phyloP scores from a whole-genome alignment of 2,888 invertebrate genomes.

The Altica lythri region DNA sequence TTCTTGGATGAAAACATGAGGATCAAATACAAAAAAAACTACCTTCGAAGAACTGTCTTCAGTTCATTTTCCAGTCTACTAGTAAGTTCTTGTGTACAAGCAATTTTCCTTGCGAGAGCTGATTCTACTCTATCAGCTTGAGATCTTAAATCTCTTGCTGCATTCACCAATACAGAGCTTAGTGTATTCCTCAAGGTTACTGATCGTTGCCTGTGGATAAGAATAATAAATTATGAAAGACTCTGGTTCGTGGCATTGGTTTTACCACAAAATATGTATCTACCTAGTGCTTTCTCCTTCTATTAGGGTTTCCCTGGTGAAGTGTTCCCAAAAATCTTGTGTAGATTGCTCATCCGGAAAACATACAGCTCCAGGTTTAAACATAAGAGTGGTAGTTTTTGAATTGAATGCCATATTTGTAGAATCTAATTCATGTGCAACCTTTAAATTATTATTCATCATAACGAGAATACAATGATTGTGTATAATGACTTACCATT shows the following conservation, averaged over 20 bases:
- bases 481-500: conserved; percentile 74
- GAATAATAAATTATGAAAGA: not conserved
- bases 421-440: conserved; percentile 63
- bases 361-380: conserved; percentile 79
- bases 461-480: too few relatives aligned
- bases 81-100: conserved; percentile 76
- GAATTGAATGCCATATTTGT: conserved; percentile 71
- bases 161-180: conserved; percentile 74
- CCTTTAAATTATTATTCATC: not conserved
- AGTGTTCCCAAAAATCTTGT: conserved; percentile 84
- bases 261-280: not conserved
- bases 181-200: conserved; percentile 72
- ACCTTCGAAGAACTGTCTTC: conserved; percentile 55
- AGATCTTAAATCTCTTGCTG: conserved; percentile 77
- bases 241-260: not conserved
- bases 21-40: not conserved
- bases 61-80: conserved; percentile 72
- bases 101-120: conserved; percentile 74
- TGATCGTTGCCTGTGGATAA: conserved; percentile 69
- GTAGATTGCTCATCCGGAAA: conserved; percentile 83
- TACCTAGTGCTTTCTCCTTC: conserved; percentile 72
- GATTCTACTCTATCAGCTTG: conserved; percentile 84
- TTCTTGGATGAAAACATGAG: too few relatives aligned
- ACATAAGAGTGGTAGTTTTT: conserved; percentile 72
- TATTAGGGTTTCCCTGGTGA: conserved; percentile 77